Percentiles rank a stretch among this genome's conserved stretches.
phyloP scores from a whole-genome alignment of 2,797 vertebrate genomes.

The Dryobates pubescens region DNA sequence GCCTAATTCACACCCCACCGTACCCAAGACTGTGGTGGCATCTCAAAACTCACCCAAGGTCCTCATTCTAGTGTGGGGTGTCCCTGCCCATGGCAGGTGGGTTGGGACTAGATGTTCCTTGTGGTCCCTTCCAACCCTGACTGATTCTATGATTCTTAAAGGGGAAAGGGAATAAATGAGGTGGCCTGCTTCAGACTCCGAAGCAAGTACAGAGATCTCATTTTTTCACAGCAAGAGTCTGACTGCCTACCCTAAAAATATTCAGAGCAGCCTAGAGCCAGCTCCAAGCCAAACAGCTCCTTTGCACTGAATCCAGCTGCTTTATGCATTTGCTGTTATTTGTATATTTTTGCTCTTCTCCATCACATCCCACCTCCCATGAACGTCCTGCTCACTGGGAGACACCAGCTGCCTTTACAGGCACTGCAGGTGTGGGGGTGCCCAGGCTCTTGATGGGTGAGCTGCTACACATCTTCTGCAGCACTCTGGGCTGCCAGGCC shows the following conservation, averaged over 20 bases:
- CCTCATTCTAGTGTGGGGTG: too few species aligned
- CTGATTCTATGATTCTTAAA: background rate
- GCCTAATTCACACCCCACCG: background rate
- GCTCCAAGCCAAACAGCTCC: background rate
- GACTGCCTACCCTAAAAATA: background rate
- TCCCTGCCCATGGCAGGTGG: too few species aligned
- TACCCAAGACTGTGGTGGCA: background rate
- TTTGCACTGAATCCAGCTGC: background rate
- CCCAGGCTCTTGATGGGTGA: background rate
- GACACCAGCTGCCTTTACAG: background rate
- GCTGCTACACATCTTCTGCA: background rate
- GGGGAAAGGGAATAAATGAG: background rate
- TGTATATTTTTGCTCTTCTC: background rate
- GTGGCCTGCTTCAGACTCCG: background rate
- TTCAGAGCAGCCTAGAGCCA: background rate
- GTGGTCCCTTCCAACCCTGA: too few species aligned
- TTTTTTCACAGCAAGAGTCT: background rate
- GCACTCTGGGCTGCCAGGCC: background rate
- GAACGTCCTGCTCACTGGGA: background rate
- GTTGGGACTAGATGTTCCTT: too few species aligned
- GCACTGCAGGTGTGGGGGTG: background rate
- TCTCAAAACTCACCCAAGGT: background rate
- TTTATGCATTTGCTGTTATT: background rate
- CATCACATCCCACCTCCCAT: background rate
- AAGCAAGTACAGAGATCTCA: background rate